Evolutionary conservation across 2,888 invertebrate species (phyloP).

Genomic region (Dicycla oo): DNA sequence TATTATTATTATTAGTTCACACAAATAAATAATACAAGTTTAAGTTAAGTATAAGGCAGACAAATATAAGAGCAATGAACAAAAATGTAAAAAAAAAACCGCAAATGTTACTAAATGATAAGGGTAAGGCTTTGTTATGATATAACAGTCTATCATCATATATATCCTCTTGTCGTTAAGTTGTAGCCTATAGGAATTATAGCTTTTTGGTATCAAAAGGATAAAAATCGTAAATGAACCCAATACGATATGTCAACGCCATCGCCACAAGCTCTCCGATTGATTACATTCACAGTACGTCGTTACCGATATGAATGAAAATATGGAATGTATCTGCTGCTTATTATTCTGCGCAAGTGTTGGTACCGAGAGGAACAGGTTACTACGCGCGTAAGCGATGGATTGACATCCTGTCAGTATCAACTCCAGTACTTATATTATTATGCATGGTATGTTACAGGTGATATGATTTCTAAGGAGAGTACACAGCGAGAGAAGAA

Average conservation of each 20-base stretch:
- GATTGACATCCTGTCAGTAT: slow-evolving; percentile 55
- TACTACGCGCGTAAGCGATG: slow-evolving; percentile 57
- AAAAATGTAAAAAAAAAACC: too few species aligned
- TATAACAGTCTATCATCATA: not conserved
- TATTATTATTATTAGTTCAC: too few species aligned
- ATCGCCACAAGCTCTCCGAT: slow-evolving; percentile 13
- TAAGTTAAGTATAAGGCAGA: too few species aligned
- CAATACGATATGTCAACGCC: slow-evolving; percentile 15
- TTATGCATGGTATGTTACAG: slow-evolving; percentile 9
- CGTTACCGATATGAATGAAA: slow-evolving; percentile 52
- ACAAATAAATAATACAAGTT: too few species aligned
- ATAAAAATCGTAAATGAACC: not conserved
- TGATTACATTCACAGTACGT: slow-evolving; percentile 45
- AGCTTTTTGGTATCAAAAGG: not conserved
- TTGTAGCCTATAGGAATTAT: too few species aligned
- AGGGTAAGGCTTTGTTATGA: too few species aligned
- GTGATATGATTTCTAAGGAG: slow-evolving; percentile 25
- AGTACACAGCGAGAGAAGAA: not conserved
- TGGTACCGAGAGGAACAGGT: slow-evolving; percentile 50
- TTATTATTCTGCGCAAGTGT: slow-evolving; percentile 51
- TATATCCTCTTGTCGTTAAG: too few species aligned
- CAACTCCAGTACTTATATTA: slow-evolving; percentile 6
- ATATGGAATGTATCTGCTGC: slow-evolving; percentile 52
- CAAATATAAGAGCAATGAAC: too few species aligned
- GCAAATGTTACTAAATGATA: too few species aligned